These are phyloP conservation scores for Ploceus nigricollis DNA, from an alignment of 2,113 vertebrate species.

Conservation along the genomic window DNA sequence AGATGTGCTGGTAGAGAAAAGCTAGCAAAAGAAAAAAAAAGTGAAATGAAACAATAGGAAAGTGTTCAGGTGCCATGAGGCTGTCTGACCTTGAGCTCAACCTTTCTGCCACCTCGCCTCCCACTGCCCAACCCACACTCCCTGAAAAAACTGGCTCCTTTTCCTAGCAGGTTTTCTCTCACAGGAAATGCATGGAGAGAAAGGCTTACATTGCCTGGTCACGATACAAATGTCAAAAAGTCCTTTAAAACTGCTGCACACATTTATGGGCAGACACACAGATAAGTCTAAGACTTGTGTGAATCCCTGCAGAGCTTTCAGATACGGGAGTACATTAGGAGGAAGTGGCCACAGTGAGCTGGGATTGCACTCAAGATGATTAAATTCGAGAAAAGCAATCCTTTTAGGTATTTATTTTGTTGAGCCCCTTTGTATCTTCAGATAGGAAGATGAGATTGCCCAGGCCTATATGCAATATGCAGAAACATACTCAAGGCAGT, in stretches of 20 bases:
- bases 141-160: not conserved
- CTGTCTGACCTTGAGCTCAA: not conserved
- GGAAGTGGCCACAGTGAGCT: not conserved
- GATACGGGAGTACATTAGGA: not conserved
- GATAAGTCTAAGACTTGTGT: not conserved
- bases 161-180: not conserved
- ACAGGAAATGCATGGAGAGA: not conserved
- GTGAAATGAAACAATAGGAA: not conserved
- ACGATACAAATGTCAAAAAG: not conserved
- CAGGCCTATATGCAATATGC: not conserved
- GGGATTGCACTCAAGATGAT: not conserved
- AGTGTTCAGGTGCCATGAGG: not conserved
- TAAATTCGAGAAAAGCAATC: not conserved
- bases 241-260: not conserved
- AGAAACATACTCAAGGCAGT: not conserved
- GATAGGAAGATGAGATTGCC: not conserved
- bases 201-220: fast-evolving
- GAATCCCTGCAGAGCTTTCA: not conserved
- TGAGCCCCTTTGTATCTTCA: not conserved
- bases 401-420: not conserved
- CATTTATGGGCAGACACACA: not conserved
- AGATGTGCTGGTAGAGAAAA: not conserved
- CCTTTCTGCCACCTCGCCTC: not conserved
- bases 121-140: not conserved
- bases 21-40: no score